Evolutionary conservation across 2,797 vertebrate species (phyloP), one percentile per base, ranked within the genome.

Genomic region (Hydrolagus colliei): DNA sequence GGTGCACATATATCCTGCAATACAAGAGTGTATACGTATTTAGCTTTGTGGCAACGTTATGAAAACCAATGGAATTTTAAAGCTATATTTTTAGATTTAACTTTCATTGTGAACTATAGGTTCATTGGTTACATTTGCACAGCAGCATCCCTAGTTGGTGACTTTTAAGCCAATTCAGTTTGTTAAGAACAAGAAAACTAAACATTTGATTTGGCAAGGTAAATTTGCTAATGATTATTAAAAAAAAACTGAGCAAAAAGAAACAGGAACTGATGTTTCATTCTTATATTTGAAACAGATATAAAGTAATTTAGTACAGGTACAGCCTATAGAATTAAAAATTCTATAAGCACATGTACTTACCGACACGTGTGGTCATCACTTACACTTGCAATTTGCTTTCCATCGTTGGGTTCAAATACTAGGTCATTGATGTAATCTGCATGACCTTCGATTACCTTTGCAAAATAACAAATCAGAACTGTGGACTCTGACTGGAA

Each of bases 331-430:
- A 35, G 16, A 71, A 18, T 32, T 35, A 11, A 71, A 82, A 67
- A 63, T 67, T 12, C 73, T 87, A 89, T 74, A 1, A 10, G 65
- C 75, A 27, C 9, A 65, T 72, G 35, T 73, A 87, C 91, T 72
- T 93, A 99, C 98, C 98, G 97, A 95, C 97, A 99, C 89, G 97
- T 98, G 93, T 98, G 97, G 91, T 99, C 97, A 87, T 99, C 98
- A 86, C 97, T 96, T 91, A 99, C 97, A 79, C 96, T 99, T 91
- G 98, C 97, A 86, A 99, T 93, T 92, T 96, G 96, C 90, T 96
- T 96, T 90, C 97, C 98, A 88, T 96, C 95, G 9, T 89, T 95
- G 86, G 98, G 97, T 88, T 97, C 95, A 90, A 98, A 99, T 80
- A 97, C 96, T 91, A 99, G 89, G 89, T 96, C 96, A 92, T 99